Percentiles rank a stretch among this genome's conserved stretches.
Evolutionary conservation across 2,888 invertebrate genomes (phyloP).

Genomic region (Xylota segnis): DNA sequence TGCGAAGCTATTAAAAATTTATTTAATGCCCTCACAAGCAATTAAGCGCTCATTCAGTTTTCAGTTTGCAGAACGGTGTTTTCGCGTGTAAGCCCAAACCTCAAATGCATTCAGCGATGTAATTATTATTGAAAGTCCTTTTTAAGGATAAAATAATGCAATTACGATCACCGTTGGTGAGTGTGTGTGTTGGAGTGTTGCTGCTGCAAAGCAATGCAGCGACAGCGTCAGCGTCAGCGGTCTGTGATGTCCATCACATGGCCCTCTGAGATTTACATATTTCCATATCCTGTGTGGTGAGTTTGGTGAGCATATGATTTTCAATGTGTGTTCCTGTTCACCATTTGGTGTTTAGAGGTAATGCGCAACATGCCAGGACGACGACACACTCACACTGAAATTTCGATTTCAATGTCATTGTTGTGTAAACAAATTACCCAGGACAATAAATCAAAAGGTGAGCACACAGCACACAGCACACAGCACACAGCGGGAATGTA

Average conservation of each 20-base stretch:
- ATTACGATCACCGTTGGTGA: slow-evolving; percentile 65
- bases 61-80: slow-evolving; percentile 78
- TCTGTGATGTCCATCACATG: slow-evolving; percentile 12
- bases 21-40: slow-evolving; percentile 84
- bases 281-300: slow-evolving; percentile 35
- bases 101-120: slow-evolving; percentile 76
- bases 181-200: slow-evolving; percentile 17
- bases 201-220: slow-evolving; percentile 1
- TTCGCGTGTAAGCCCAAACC: slow-evolving; percentile 75
- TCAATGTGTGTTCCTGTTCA: slow-evolving; percentile 10
- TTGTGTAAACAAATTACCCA: slow-evolving; percentile 72
- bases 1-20: slow-evolving; percentile 84
- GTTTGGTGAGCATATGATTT: slow-evolving; percentile 40
- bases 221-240: no score
- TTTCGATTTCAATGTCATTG: slow-evolving; percentile 59
- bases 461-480: no score
- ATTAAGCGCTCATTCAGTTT: slow-evolving; percentile 83
- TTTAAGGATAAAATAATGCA: slow-evolving; percentile 71
- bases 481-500: slow-evolving; percentile 48
- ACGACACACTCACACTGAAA: background rate
- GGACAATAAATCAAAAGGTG: slow-evolving; percentile 72
- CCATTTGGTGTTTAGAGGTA: background rate
- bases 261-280: slow-evolving; percentile 69
- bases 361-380: background rate
- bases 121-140: slow-evolving; percentile 77